Percentiles rank a stretch among this genome's conserved stretches.
Conservation (phyloP, 1,140 invertebrate species). For the Trypoxylus dichotomus region DNA sequence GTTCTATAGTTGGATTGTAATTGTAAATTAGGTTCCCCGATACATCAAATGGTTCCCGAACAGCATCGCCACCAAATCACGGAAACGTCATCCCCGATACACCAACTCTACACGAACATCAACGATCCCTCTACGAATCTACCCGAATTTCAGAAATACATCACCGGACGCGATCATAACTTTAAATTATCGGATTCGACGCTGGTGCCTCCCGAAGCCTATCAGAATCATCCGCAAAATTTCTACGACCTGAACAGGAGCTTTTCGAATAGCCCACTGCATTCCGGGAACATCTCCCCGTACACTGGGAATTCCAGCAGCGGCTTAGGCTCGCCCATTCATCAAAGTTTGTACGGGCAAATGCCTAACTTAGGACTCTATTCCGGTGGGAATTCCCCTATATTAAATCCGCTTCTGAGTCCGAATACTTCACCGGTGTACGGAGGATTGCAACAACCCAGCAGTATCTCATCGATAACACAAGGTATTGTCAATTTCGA, state of each 20-base stretch:
- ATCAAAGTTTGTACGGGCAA: conserved; percentile 44
- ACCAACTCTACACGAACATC: conserved; percentile 40
- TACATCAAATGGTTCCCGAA: conserved; percentile 58
- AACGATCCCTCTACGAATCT: conserved; percentile 21
- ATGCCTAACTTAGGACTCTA: conserved; percentile 46
- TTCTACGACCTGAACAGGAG: conserved; percentile 37
- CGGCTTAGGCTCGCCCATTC: conserved; percentile 43
- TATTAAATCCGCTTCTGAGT: conserved; percentile 43
- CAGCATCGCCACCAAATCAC: conserved; percentile 41
- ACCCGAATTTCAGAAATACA: conserved; percentile 35
- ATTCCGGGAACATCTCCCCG: conserved; percentile 40
- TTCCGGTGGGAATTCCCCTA: conserved; percentile 43
- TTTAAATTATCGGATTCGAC: conserved; percentile 38
- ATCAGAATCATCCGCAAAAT: conserved; percentile 2
- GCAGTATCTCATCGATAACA: conserved; percentile 51
- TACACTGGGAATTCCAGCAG: conserved; percentile 40
- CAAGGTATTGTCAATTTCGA: conserved; percentile 43
- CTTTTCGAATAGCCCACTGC: conserved; percentile 42
- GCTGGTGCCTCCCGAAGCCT: conserved; percentile 38
- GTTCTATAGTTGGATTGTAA: no score
- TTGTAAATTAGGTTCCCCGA: conserved; percentile 62
- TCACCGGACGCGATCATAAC: conserved; percentile 27
- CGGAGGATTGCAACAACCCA: conserved; percentile 37
- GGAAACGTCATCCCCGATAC: conserved; percentile 45
- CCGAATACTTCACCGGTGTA: conserved; percentile 47